Evolutionary conservation across 1,140 invertebrate species (phyloP).

Genomic region (Drosophila asahinai): DNA sequence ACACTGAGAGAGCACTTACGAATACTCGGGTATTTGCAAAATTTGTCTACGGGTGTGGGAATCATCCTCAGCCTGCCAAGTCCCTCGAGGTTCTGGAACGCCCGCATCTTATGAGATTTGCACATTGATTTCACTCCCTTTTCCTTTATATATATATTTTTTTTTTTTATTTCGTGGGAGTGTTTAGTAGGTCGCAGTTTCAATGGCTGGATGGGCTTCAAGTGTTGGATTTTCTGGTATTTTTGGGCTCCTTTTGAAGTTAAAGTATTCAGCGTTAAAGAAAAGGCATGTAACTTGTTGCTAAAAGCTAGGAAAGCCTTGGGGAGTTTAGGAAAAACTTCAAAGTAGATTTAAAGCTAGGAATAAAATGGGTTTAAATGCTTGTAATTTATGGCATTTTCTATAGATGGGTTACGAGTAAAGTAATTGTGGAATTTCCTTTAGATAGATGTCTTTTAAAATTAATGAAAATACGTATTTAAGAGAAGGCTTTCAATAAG

Average conservation of each 20-base stretch:
- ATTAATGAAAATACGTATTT: background rate
- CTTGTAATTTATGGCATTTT: background rate
- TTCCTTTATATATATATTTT: constrained; percentile 5
- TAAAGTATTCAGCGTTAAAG: constrained; percentile 19
- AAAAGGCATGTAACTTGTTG: constrained; percentile 19
- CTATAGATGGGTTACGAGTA: background rate
- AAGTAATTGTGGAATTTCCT: background rate
- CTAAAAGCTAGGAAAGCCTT: background rate
- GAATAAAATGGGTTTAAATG: background rate
- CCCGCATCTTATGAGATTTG: constrained; percentile 50
- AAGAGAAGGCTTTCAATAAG: too few relatives aligned
- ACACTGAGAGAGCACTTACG: constrained; percentile 52
- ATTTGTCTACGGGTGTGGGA: constrained; percentile 52
- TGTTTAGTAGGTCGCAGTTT: constrained; percentile 39
- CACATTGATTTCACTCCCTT: constrained; percentile 51
- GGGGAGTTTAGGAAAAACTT: background rate
- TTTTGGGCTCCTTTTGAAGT: constrained; percentile 17
- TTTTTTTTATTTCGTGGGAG: constrained; percentile 7
- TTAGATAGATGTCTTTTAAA: background rate
- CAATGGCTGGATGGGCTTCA: constrained; percentile 5
- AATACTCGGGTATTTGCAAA: constrained; percentile 48
- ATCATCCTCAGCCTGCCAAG: constrained; percentile 18
- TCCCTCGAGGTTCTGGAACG: constrained; percentile 7
- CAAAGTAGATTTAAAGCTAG: background rate
- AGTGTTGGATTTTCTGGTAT: constrained; percentile 38